A percentile compares a stretch with the other conserved stretches of the same genome.
Conservation (phyloP, 1,140 invertebrate species). For the Agrypnia vestita region DNA sequence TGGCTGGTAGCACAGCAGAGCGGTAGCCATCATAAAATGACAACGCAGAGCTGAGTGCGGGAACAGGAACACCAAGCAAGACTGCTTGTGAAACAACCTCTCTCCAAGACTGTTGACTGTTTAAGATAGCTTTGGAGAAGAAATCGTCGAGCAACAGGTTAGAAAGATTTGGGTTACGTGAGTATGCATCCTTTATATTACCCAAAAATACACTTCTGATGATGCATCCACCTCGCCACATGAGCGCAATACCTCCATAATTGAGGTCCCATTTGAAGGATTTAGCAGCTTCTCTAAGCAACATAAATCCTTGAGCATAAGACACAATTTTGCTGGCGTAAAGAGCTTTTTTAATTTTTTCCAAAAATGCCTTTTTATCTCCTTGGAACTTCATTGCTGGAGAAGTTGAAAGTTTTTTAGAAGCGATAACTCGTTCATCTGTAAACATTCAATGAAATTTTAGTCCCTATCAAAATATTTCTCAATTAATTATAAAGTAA, state of each 20-base stretch:
- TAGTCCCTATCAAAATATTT: too few species aligned
- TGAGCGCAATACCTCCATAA: conserved; percentile 97
- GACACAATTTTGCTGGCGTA: conserved; percentile 99
- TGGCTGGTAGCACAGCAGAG: conserved; percentile 87
- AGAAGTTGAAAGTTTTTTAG: conserved; percentile 82
- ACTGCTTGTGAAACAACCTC: conserved; percentile 79
- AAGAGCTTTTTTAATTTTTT: conserved; percentile 85
- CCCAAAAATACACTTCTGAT: conserved; percentile 97
- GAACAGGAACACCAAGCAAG: conserved; percentile 90
- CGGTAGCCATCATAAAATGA: conserved; percentile 98
- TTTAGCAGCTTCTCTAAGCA: conserved; percentile 94
- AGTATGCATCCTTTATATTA: conserved; percentile 97
- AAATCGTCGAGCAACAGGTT: conserved; percentile 97
- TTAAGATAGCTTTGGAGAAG: conserved; percentile 89
- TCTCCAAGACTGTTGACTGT: conserved; percentile 84
- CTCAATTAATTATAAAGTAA: too few species aligned
- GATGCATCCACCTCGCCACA: conserved; percentile 99
- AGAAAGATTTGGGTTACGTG: conserved; percentile 89
- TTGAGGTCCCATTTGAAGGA: conserved; percentile 95
- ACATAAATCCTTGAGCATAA: conserved; percentile 99
- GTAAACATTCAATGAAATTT: conserved; percentile 5
- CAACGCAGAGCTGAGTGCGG: conserved; percentile 93
- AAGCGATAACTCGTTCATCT: conserved; percentile 87
- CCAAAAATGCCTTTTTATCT: conserved; percentile 88
- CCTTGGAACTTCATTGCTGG: conserved; percentile 73